Base-by-base conservation (phyloP, 2,888 invertebrate genomes). In the Ochropleura plecta region DNA sequence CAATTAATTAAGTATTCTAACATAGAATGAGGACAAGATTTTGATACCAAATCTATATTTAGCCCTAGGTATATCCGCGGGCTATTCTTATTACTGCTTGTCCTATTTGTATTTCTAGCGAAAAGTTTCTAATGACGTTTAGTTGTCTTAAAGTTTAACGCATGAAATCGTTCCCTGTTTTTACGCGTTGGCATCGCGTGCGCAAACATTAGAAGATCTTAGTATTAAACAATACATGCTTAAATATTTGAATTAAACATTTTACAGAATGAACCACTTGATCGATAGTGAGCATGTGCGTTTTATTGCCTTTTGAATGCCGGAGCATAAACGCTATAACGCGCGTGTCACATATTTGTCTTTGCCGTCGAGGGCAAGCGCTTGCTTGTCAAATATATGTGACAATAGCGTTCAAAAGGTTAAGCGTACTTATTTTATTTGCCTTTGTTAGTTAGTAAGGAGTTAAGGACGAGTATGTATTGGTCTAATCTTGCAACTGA, bases 121-220 rank as follows among this genome's bases (percentile, higher is more conserved):
- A 14, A 30, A 48, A 0, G 30, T 51, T 46, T n/a, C 10, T 18
- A 10, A 14, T 8, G 2, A 63, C 40, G 57, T 51, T 60, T n/a
- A 46, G 12, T 49, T 53, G 81, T 81, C 63, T 83, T 62, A 71
- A 49, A 82, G 74, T 75, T 69, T 86, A 81, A 49, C 76, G 85
- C 86, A 90, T 91, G 80, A 90, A 80, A 69, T 85, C 88, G 83
- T 89, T 88, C 83, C 65, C 76, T 80, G 88, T 86, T 88, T 83
- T 84, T 82, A 78, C 79, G 73, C 60, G 90, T 87, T 86, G 85
- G 84, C 83, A 86, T 64, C 70, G 70, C 59, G 14, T 65, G 73
- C 79, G 72, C 81, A 83, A 79, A 82, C 81, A 77, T 71, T 60
- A 67, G 53, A 72, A 72, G 79, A 65, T 78, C 82, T 85, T 76